Evolutionary conservation across 2,113 vertebrate species (phyloP).

Genomic region (Cephalopterus ornatus): DNA sequence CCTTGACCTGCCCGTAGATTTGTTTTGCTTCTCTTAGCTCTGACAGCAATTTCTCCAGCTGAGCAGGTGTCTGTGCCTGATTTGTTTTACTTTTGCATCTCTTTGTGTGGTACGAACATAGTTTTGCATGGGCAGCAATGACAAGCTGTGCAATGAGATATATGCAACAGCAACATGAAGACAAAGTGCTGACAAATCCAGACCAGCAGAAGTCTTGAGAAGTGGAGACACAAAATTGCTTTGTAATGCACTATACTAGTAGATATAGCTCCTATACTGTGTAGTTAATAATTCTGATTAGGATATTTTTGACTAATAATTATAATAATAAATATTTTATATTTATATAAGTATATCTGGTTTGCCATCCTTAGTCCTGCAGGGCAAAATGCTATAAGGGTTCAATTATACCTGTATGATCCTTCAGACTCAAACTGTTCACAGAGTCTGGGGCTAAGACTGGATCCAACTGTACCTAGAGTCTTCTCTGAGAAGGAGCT

Average conservation of each 20-base stretch:
- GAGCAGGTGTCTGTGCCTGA: not conserved
- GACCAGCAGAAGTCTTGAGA: not conserved
- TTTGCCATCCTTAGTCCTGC: not conserved
- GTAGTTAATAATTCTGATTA: not conserved
- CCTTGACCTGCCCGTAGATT: not conserved
- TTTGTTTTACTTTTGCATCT: not conserved
- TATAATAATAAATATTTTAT: not conserved
- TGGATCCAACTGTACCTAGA: not conserved
- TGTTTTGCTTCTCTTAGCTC: not conserved
- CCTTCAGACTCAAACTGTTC: not conserved
- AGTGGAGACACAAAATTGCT: not conserved
- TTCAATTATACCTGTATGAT: not conserved
- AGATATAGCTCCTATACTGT: not conserved
- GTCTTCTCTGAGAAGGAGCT: not conserved
- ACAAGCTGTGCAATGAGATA: not conserved
- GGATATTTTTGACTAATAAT: not conserved
- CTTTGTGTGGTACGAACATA: fast-evolving
- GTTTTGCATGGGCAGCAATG: not conserved
- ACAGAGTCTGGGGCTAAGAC: not conserved
- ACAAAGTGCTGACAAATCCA: not conserved
- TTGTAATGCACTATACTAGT: not conserved
- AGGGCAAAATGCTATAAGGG: not conserved
- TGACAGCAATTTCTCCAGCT: not conserved
- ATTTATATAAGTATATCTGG: not conserved
- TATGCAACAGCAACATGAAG: not conserved